These are phyloP conservation scores for Papilio polyxenes DNA, from an alignment of 1,140 invertebrate species.

Conservation along the genomic window DNA sequence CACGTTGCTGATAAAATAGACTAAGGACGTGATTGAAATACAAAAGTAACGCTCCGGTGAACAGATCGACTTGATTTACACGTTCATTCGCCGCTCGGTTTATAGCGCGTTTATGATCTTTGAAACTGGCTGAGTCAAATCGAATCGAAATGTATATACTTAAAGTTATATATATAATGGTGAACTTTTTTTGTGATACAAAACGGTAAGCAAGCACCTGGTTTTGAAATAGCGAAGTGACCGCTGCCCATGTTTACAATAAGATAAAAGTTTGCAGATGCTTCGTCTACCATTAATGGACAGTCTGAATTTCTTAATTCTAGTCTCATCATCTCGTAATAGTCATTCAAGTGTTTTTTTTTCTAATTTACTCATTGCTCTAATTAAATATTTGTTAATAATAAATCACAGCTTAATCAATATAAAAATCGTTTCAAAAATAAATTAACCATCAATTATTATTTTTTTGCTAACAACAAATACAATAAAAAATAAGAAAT, in stretches of 20 bases:
- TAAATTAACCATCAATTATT: too few relatives aligned
- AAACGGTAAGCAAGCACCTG: neutral
- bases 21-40: constrained; percentile 25
- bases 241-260: too few relatives aligned
- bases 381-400: too few relatives aligned
- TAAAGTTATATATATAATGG: neutral
- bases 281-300: too few relatives aligned
- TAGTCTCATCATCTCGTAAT: too few relatives aligned
- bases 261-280: too few relatives aligned
- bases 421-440: too few relatives aligned
- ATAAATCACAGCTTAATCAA: too few relatives aligned
- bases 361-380: too few relatives aligned
- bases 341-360: too few relatives aligned
- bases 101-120: constrained; percentile 25
- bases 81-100: constrained; percentile 4
- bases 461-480: neutral
- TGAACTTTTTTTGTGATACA: neutral
- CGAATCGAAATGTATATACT: neutral
- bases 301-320: too few relatives aligned
- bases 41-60: constrained; percentile 19
- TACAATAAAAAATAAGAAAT: neutral
- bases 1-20: constrained; percentile 28
- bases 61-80: constrained; percentile 26
- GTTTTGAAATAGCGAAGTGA: too few relatives aligned
- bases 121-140: constrained; percentile 1